phyloP scores from a whole-genome alignment of 2,888 invertebrate species.

The Leucoma salicis region DNA sequence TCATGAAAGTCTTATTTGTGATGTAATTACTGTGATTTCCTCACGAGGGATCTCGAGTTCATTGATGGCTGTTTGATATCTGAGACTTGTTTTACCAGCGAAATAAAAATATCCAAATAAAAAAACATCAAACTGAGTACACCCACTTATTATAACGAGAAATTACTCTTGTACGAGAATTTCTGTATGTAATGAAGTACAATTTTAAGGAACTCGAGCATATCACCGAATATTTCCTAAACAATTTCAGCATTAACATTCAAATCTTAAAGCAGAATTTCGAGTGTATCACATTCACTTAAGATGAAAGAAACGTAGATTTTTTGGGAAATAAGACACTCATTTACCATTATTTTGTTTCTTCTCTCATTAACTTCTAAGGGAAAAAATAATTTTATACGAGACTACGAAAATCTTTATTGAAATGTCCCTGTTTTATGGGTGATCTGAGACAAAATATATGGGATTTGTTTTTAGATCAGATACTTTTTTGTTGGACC shows the following conservation, averaged over 20 bases:
- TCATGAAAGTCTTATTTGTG: too few species aligned
- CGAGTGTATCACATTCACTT: neutral
- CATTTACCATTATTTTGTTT: slow-evolving; percentile 51
- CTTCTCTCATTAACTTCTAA: slow-evolving; percentile 44
- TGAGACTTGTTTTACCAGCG: neutral
- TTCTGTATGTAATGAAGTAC: slow-evolving; percentile 45
- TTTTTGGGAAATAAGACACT: slow-evolving; percentile 37
- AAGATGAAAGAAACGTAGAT: slow-evolving; percentile 7
- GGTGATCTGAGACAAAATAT: too few species aligned
- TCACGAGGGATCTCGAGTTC: neutral
- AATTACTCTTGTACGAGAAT: slow-evolving; percentile 14
- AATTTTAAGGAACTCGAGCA: slow-evolving; percentile 41
- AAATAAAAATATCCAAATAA: neutral
- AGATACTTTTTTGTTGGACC: too few species aligned
- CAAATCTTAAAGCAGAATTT: neutral
- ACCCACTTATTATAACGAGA: slow-evolving; percentile 18
- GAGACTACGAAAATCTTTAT: slow-evolving; percentile 18
- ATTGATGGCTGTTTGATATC: neutral
- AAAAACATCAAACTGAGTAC: slow-evolving; percentile 1
- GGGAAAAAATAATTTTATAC: slow-evolving; percentile 49
- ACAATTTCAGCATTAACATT: neutral
- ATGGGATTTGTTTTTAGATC: too few species aligned
- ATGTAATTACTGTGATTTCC: too few species aligned
- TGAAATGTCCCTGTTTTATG: too few species aligned
- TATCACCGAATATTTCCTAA: slow-evolving; percentile 7